These are phyloP conservation scores for Vicugna pacos DNA, from an alignment of 2,113 vertebrate species.

Conservation along the genomic window DNA sequence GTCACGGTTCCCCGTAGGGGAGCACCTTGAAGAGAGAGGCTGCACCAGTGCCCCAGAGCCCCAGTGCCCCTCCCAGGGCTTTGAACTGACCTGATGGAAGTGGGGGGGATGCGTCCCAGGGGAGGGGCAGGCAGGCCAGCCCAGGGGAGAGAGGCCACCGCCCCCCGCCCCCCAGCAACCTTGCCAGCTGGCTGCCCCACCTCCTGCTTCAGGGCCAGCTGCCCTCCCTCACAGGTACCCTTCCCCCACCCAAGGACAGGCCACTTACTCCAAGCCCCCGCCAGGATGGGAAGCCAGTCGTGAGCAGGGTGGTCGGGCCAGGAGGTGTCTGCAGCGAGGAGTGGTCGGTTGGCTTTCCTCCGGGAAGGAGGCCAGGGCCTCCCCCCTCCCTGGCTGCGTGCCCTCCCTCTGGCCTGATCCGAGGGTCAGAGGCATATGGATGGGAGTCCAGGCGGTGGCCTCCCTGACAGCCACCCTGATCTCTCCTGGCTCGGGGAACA, in stretches of 20 bases:
- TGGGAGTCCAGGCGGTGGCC: neutral
- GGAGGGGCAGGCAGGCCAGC: neutral
- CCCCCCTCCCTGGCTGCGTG: neutral
- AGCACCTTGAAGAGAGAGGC: neutral
- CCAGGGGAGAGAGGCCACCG: neutral
- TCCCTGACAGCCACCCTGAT: neutral
- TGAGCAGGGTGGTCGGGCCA: neutral
- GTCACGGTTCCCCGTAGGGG: neutral
- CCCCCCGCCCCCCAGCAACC: fast-evolving
- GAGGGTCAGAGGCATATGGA: neutral
- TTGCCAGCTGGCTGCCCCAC: fast-evolving
- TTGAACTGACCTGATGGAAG: neutral
- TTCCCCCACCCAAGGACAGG: fast-evolving
- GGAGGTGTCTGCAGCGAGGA: neutral
- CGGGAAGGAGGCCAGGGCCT: neutral
- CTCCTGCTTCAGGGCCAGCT: fast-evolving
- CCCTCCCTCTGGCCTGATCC: neutral
- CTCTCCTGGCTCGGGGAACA: fast-evolving
- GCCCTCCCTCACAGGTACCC: neutral
- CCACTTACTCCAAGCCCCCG: neutral
- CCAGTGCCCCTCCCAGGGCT: neutral
- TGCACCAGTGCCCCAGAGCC: fast-evolving
- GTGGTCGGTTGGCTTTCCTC: neutral
- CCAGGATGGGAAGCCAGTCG: neutral
- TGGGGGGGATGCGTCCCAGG: neutral